Evolutionary conservation across 2,888 invertebrate species (phyloP).

Genomic region (Drosophila picticornis): DNA sequence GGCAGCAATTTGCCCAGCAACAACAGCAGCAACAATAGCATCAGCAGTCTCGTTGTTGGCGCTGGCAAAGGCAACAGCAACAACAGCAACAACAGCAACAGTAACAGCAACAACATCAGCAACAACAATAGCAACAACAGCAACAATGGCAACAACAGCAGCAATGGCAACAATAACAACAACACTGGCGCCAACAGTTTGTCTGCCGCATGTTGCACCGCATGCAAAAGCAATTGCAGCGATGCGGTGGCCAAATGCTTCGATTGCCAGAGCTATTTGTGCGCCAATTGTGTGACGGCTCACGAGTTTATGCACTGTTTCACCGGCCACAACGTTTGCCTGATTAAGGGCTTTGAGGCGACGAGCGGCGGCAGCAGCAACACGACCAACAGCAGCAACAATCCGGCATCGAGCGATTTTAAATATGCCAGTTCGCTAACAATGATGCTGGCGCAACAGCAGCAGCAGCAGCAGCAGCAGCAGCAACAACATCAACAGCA

Average conservation of each 20-base stretch:
- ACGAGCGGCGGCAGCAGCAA: slow-evolving; percentile 18
- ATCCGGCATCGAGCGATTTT: slow-evolving; percentile 77
- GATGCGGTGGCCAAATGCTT: slow-evolving; percentile 98
- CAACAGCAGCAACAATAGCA: slow-evolving; percentile 42
- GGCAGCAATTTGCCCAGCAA: slow-evolving; percentile 82
- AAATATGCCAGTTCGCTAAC: slow-evolving; percentile 83
- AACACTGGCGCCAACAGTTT: slow-evolving; percentile 47
- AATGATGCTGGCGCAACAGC: slow-evolving; percentile 81
- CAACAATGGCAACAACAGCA: slow-evolving; percentile 18
- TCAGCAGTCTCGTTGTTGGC: slow-evolving; percentile 68
- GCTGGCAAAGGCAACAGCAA: slow-evolving; percentile 60
- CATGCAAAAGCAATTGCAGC: slow-evolving; percentile 97
- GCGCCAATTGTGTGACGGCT: slow-evolving; percentile 98
- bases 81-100: slow-evolving; percentile 24
- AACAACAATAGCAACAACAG: slow-evolving; percentile 55
- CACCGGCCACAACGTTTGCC: slow-evolving; percentile 96
- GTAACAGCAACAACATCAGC: slow-evolving; percentile 38
- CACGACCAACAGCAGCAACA: slow-evolving; percentile 54
- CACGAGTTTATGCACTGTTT: slow-evolving; percentile 99
- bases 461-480: slow-evolving; percentile 70
- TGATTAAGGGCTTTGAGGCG: slow-evolving; percentile 82
- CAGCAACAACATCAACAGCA: slow-evolving; percentile 64
- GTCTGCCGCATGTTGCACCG: slow-evolving; percentile 91
- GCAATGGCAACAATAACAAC: slow-evolving; percentile 20
- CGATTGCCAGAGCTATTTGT: slow-evolving; percentile 98